These are phyloP conservation scores for Myopa tessellatipennis DNA, from an alignment of 2,888 invertebrate species.

Conservation along the genomic window DNA sequence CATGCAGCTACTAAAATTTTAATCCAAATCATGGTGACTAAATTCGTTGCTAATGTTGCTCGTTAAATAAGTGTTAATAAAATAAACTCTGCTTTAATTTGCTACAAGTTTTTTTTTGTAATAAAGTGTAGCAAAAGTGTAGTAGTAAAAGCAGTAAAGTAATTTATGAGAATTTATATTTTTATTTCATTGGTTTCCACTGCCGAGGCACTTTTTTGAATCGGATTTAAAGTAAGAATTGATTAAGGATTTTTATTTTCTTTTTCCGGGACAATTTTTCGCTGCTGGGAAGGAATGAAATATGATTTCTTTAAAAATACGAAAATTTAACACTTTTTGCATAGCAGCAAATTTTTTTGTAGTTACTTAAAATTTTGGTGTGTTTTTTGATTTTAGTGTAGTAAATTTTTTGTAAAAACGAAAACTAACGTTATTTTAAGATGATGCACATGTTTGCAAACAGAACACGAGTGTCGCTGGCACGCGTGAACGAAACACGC, in stretches of 20 bases:
- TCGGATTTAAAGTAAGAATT: background rate
- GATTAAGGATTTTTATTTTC: background rate
- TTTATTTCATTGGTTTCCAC: no score
- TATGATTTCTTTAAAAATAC: background rate
- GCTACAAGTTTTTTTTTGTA: background rate
- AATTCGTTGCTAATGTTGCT: slow-evolving; percentile 28
- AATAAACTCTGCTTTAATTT: no score
- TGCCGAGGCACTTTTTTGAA: background rate
- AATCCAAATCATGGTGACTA: slow-evolving; percentile 67
- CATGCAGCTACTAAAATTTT: slow-evolving; percentile 66
- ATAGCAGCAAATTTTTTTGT: slow-evolving; percentile 19
- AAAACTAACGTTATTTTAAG: slow-evolving; percentile 44
- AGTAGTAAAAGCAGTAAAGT: no score
- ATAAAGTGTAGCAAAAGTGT: background rate
- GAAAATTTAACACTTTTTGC: slow-evolving; percentile 30
- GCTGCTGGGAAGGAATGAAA: background rate
- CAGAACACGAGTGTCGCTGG: background rate
- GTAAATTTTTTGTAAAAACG: slow-evolving; percentile 14
- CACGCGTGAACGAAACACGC: background rate
- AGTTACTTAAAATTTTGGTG: background rate
- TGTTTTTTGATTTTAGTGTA: background rate
- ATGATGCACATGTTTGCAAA: slow-evolving; percentile 46
- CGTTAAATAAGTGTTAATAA: background rate
- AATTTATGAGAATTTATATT: no score
- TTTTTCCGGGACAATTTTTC: background rate